These are phyloP conservation scores for Cheilosia variabilis DNA, from an alignment of 2,888 invertebrate species.

Conservation along the genomic window DNA sequence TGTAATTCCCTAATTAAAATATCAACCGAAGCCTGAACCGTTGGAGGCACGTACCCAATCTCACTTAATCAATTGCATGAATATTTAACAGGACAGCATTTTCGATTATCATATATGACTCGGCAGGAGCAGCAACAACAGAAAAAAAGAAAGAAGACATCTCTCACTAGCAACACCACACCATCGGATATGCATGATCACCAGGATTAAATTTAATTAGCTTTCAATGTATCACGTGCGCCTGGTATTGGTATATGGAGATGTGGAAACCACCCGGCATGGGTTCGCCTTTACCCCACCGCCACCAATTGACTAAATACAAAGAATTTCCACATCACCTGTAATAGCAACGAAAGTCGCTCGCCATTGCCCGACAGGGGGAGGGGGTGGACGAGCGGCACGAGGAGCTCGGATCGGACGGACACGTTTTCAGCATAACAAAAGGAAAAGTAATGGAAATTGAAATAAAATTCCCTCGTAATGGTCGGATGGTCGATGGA, in stretches of 20 bases:
- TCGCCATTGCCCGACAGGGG: neutral
- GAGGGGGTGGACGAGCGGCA: neutral
- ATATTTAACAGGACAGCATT: constrained; percentile 65
- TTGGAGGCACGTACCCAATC: constrained; percentile 66
- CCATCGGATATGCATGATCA: constrained; percentile 61
- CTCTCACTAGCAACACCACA: neutral
- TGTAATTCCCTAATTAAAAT: constrained; percentile 67
- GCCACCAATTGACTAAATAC: constrained; percentile 28
- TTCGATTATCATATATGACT: constrained; percentile 70
- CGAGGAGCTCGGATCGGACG: constrained; percentile 25
- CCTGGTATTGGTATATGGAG: constrained; percentile 31
- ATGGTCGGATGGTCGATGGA: constrained; percentile 63
- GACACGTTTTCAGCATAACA: constrained; percentile 74
- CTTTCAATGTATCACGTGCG: constrained; percentile 76
- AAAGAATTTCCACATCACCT: constrained; percentile 53
- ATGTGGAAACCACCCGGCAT: neutral
- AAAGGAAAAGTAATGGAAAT: constrained; percentile 75
- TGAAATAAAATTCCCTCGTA: constrained; percentile 74
- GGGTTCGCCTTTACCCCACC: constrained; percentile 17
- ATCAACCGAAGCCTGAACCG: constrained; percentile 35
- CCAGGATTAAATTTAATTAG: constrained; percentile 77
- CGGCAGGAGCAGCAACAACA: constrained; percentile 9
- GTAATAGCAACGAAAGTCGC: constrained; percentile 3
- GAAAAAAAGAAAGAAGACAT: constrained; percentile 16
- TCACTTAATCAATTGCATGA: constrained; percentile 71